Evolutionary conservation across 2,888 invertebrate species (phyloP).

Genomic region (Noctua pronuba): DNA sequence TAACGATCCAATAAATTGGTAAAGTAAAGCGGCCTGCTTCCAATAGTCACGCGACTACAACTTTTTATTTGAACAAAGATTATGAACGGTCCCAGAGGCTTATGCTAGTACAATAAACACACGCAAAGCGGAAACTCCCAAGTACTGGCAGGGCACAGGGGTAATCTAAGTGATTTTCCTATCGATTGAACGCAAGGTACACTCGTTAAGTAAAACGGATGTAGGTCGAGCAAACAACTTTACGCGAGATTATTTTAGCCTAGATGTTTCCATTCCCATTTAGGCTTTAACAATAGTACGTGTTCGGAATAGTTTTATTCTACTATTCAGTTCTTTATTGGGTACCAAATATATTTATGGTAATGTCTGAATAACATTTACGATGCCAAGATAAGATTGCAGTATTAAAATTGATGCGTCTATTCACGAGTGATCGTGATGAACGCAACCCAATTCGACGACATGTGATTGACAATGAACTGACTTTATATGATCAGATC

Average conservation of each 20-base stretch:
- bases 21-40: conserved; percentile 61
- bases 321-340: conserved; percentile 19
- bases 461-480: conserved; percentile 54
- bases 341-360: conserved; percentile 31
- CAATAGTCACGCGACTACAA: conserved; percentile 66
- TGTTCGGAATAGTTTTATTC: conserved; percentile 47
- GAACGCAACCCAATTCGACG: conserved; percentile 36
- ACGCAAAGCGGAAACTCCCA: conserved; percentile 68
- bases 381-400: conserved; percentile 38
- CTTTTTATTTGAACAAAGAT: conserved; percentile 73
- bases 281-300: conserved; percentile 50
- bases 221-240: conserved; percentile 72
- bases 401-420: conserved; percentile 38
- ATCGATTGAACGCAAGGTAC: conserved; percentile 76
- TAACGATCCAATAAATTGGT: conserved; percentile 64
- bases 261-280: conserved; percentile 65
- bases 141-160: conserved; percentile 51
- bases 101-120: conserved; percentile 71
- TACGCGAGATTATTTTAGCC: conserved; percentile 71
- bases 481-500: conserved; percentile 37
- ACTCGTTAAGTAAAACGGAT: conserved; percentile 78
- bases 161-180: conserved; percentile 76
- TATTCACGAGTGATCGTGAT: conserved; percentile 38
- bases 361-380: conserved; percentile 34
- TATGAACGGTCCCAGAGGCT: conserved; percentile 61